Conservation (phyloP, 2,113 vertebrate species). For the Patagioenas fasciata region DNA sequence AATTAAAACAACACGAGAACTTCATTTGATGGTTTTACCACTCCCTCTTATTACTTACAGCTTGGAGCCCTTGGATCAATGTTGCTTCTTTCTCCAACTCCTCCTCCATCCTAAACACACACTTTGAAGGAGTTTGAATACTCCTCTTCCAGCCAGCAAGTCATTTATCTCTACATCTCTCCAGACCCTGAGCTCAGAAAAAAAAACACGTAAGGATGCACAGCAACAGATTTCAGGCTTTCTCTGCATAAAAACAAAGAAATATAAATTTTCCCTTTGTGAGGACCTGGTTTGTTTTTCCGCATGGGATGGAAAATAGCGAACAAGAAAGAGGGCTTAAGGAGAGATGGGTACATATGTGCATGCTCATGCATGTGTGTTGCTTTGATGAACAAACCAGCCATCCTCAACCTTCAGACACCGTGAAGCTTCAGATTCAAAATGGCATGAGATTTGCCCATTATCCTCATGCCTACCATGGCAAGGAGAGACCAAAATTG, state of each 20-base stretch:
- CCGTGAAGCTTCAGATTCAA: background rate
- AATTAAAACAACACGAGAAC: background rate
- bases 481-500: background rate
- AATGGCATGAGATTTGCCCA: fast-evolving
- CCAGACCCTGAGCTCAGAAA: background rate
- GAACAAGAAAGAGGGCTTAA: background rate
- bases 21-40: background rate
- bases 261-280: background rate
- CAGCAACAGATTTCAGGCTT: background rate
- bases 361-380: fast-evolving
- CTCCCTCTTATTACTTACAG: background rate
- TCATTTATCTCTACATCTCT: fast-evolving
- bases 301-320: background rate
- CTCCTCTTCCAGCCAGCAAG: background rate
- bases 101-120: background rate
- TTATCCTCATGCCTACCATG: background rate
- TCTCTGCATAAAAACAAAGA: background rate
- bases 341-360: background rate
- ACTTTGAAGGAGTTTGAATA: background rate
- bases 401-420: background rate
- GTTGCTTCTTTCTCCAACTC: background rate
- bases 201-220: background rate
- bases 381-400: background rate
- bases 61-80: background rate
- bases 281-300: background rate